These are phyloP conservation scores for Gymnodraco acuticeps DNA, from an alignment of 2,797 vertebrate species.

Conservation along the genomic window DNA sequence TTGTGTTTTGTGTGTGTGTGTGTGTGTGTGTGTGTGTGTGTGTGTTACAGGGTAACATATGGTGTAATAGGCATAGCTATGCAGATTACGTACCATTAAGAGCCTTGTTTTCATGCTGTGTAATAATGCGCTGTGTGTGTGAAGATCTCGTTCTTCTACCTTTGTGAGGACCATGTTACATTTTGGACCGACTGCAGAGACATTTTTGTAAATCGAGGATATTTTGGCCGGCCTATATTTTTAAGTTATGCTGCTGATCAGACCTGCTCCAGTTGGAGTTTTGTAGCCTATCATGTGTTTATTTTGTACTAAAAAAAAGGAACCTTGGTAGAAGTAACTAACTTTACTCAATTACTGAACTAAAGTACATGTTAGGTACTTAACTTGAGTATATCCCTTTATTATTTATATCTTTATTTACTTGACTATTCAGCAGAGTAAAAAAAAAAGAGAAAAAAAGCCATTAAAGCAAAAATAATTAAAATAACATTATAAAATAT, in stretches of 20 bases:
- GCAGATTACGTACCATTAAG: conserved; percentile 36
- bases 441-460: too few relatives aligned
- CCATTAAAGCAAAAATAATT: too few relatives aligned
- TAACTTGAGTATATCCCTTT: too few relatives aligned
- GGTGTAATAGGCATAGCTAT: conserved; percentile 26
- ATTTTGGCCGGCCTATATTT: too few relatives aligned
- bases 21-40: too few relatives aligned
- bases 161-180: conserved; percentile 5
- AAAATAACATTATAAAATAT: too few relatives aligned
- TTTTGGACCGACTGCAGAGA: neutral
- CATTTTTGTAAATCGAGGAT: too few relatives aligned
- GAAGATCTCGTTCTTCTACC: neutral
- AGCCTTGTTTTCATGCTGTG: conserved; percentile 1
- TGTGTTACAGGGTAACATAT: conserved; percentile 6
- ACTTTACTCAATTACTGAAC: too few relatives aligned
- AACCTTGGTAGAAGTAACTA: too few relatives aligned
- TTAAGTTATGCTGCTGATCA: neutral
- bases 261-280: neutral
- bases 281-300: neutral
- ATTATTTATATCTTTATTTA: too few relatives aligned
- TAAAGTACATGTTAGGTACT: too few relatives aligned
- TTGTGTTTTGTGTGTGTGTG: conserved; percentile 3
- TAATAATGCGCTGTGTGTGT: neutral
- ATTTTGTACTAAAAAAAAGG: neutral
- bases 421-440: too few relatives aligned